A percentile compares a stretch with the other conserved stretches of the same genome.
Evolutionary conservation across 2,113 vertebrate species (phyloP).

Genomic region (Crotalus viridis): DNA sequence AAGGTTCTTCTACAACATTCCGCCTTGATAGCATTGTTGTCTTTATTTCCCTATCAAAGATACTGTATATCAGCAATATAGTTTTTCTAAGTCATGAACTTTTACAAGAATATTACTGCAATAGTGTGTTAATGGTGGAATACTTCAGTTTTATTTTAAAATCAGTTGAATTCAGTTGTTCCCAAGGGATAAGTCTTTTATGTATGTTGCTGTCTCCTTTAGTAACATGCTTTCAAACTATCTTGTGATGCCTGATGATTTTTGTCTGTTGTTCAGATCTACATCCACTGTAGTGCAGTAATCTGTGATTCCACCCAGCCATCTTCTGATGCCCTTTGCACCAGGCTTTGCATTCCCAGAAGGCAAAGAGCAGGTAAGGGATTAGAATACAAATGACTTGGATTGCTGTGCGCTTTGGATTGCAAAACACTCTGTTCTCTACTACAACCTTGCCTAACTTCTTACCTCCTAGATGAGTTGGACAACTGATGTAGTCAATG

Average conservation of each 20-base stretch:
- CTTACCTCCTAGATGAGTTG: neutral
- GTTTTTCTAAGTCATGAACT: too few species aligned
- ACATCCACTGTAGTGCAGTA: conserved; percentile 64
- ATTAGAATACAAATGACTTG: neutral
- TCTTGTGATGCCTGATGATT: neutral
- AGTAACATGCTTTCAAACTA: neutral
- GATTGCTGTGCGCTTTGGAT: neutral
- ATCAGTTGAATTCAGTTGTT: neutral
- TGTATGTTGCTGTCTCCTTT: neutral
- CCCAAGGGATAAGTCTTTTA: neutral
- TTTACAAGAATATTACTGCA: neutral
- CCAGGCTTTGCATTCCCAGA: conserved; percentile 48
- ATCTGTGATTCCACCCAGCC: conserved; percentile 51
- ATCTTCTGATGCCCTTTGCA: conserved; percentile 32
- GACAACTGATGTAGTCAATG: neutral
- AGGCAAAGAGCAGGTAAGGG: conserved; percentile 56
- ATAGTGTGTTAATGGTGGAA: neutral
- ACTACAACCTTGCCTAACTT: neutral
- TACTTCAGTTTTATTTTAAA: neutral
- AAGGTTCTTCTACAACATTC: too few species aligned
- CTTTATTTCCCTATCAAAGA: neutral
- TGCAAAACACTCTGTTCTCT: neutral
- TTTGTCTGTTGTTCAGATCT: conserved; percentile 50
- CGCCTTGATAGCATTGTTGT: neutral
- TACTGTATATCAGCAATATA: neutral